These are phyloP conservation scores for Eubasilissa regina DNA, from an alignment of 1,140 invertebrate genomes.

Conservation along the genomic window DNA sequence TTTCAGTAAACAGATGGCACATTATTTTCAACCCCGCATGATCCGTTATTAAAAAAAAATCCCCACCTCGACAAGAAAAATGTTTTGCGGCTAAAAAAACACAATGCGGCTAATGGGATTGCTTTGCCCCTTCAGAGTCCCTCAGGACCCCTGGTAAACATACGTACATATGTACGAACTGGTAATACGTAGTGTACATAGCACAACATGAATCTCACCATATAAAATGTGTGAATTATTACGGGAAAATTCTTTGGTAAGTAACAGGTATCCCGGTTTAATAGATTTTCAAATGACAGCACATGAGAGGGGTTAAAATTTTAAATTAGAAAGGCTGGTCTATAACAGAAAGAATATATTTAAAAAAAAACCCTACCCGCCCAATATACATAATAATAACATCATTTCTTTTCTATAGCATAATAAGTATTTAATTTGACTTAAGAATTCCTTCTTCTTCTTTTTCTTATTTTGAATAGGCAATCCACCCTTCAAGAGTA, in stretches of 20 bases:
- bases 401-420: too few relatives aligned
- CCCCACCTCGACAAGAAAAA: not conserved
- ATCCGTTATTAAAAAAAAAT: too few relatives aligned
- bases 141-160: not conserved
- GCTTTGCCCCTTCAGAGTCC: not conserved
- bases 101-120: constrained; percentile 5
- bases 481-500: too few relatives aligned
- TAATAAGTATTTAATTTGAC: too few relatives aligned
- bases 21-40: too few relatives aligned
- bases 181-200: not conserved
- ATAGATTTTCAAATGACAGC: not conserved
- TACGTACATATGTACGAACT: too few relatives aligned
- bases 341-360: too few relatives aligned
- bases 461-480: too few relatives aligned
- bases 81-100: not conserved
- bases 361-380: too few relatives aligned
- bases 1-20: too few relatives aligned
- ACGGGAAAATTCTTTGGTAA: not conserved
- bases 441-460: too few relatives aligned
- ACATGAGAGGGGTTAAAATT: not conserved
- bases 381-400: too few relatives aligned
- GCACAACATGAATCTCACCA: not conserved
- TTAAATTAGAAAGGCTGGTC: not conserved
- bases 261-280: not conserved
- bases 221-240: not conserved